A percentile compares a stretch with the other conserved stretches of the same genome.
Conservation (phyloP, 2,888 invertebrate species). For the Flabesymbios commensalis region DNA sequence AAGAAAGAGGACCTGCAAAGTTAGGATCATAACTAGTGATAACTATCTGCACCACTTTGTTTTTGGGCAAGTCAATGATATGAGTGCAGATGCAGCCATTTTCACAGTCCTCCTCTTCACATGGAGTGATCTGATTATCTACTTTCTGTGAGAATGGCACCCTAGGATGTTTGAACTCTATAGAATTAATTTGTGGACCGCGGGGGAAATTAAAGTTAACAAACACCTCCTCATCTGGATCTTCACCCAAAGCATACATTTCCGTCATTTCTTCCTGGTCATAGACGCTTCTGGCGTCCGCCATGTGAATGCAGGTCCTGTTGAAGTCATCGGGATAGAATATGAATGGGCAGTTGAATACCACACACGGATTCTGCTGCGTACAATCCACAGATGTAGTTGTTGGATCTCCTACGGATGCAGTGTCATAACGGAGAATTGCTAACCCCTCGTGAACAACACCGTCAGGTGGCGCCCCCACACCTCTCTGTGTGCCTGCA, state of each 20-base stretch:
- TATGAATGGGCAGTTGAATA: slow-evolving; percentile 20
- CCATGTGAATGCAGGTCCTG: slow-evolving; percentile 11
- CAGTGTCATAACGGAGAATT: slow-evolving; percentile 2
- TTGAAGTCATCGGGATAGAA: slow-evolving; percentile 9
- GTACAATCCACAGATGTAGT: slow-evolving; percentile 1
- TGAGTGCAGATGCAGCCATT: slow-evolving; percentile 41
- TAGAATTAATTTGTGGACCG: slow-evolving; percentile 4
- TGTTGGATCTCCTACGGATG: not conserved
- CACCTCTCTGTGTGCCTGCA: not conserved
- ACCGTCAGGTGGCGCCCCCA: not conserved
- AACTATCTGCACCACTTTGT: slow-evolving; percentile 45
- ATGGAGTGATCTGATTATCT: slow-evolving; percentile 2
- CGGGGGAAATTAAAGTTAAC: slow-evolving; percentile 8
- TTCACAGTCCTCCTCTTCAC: slow-evolving; percentile 2
- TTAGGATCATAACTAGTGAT: slow-evolving; percentile 30
- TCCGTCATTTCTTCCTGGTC: not conserved
- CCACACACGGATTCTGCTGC: not conserved
- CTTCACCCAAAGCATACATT: not conserved
- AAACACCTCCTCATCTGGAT: slow-evolving; percentile 5
- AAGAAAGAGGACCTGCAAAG: not conserved
- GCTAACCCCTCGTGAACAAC: not conserved
- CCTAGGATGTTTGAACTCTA: not conserved
- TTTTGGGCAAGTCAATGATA: slow-evolving; percentile 35
- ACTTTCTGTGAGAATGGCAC: not conserved
- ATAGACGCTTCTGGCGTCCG: not conserved